Evolutionary conservation across 2,797 vertebrate species (phyloP).

Genomic region (Clarias laeviceps): DNA sequence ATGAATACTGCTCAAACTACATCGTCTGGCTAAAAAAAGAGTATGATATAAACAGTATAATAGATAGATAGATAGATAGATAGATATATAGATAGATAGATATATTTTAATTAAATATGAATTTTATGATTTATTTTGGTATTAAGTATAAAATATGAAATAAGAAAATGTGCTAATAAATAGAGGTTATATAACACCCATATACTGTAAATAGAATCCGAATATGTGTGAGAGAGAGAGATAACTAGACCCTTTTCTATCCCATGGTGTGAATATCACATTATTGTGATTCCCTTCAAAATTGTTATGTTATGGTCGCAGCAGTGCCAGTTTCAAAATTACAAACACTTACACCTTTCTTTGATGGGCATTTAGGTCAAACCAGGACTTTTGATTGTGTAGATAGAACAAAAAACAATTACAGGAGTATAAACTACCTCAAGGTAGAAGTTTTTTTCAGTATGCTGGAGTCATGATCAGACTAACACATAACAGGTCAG

Average conservation of each 20-base stretch:
- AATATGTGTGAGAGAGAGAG: background rate
- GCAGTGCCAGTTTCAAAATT: background rate
- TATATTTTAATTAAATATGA: background rate
- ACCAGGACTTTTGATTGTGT: too few species aligned
- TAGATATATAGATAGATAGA: too few species aligned
- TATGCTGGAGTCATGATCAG: too few species aligned
- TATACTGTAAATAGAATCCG: background rate
- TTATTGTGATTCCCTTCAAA: background rate
- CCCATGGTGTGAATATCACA: background rate
- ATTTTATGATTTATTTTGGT: background rate
- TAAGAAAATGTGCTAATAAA: background rate
- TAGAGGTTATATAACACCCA: background rate
- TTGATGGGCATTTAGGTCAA: too few species aligned
- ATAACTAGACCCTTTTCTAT: background rate
- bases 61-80: too few species aligned
- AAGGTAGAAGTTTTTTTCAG: too few species aligned
- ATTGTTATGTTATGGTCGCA: background rate
- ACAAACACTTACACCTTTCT: background rate
- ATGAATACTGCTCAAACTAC: background rate
- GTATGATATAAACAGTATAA: too few species aligned
- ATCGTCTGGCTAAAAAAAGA: too few species aligned
- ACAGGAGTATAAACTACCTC: too few species aligned
- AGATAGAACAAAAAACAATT: too few species aligned
- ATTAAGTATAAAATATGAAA: background rate
- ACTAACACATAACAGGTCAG: background rate